Percentiles rank a stretch among this genome's conserved stretches.
Conservation (phyloP, 2,888 invertebrate species). For the Laothoe populi region DNA sequence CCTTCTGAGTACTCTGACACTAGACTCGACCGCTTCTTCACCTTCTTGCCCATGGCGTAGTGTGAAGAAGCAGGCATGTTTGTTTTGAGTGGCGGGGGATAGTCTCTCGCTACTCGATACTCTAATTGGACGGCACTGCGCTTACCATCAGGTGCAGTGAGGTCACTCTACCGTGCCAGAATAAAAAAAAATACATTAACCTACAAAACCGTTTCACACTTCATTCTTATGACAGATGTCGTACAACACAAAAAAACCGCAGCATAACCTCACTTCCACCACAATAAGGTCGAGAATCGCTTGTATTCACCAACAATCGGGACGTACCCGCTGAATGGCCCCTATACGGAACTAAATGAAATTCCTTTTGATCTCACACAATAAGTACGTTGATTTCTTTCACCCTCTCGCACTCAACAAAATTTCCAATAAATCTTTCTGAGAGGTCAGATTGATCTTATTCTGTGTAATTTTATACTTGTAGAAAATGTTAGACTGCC, state of each 20-base stretch:
- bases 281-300: constrained; percentile 9
- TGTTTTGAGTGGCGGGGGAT: no score
- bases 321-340: constrained; percentile 8
- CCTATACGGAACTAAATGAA: constrained; percentile 38
- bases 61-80: no score
- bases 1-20: no score
- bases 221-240: no score
- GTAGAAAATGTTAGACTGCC: no score
- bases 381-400: constrained; percentile 42
- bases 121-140: no score
- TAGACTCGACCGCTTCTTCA: no score
- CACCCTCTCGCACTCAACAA: constrained; percentile 30
- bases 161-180: no score
- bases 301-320: neutral
- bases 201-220: neutral
- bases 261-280: neutral
- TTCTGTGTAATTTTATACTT: constrained; percentile 20
- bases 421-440: constrained; percentile 38
- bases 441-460: constrained; percentile 13
- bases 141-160: no score
- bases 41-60: no score
- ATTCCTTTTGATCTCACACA: constrained; percentile 44
- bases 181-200: neutral
- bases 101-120: no score
- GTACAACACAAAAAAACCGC: no score